phyloP scores from a whole-genome alignment of 2,797 vertebrate genomes.

The Hylomyscus alleni region DNA sequence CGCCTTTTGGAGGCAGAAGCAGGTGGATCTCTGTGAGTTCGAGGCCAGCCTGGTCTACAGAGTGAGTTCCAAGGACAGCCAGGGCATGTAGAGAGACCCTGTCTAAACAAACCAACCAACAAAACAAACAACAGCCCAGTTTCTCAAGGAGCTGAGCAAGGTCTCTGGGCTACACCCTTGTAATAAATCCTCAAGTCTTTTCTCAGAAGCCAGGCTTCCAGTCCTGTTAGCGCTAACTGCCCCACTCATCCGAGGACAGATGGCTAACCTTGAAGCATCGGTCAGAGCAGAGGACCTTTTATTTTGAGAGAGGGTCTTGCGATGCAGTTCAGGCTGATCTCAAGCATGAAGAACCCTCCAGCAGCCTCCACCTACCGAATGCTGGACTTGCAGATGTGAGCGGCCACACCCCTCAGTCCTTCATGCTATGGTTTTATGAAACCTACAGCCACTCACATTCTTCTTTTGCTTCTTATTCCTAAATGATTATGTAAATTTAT shows the following conservation, averaged over 20 bases:
- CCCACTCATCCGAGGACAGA: neutral
- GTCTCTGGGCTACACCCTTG: neutral
- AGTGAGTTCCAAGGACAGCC: neutral
- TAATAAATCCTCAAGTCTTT: neutral
- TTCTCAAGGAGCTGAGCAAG: neutral
- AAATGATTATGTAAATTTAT: constrained; percentile 31
- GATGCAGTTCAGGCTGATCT: neutral
- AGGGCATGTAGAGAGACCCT: neutral
- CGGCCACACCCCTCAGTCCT: neutral
- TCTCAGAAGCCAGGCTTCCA: neutral
- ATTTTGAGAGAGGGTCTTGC: neutral
- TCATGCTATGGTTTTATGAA: constrained; percentile 20
- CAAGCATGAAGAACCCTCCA: neutral
- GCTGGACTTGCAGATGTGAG: neutral
- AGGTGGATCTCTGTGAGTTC: neutral
- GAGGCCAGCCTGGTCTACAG: neutral
- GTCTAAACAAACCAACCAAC: neutral
- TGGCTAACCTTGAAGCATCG: neutral
- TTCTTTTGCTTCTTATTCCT: neutral
- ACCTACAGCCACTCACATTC: constrained; percentile 21
- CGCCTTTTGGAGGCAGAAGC: neutral
- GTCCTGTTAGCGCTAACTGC: neutral
- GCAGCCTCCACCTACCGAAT: neutral
- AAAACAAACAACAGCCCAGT: neutral
- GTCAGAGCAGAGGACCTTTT: neutral